These are phyloP conservation scores for Drosophila santomea DNA, from an alignment of 1,140 invertebrate species.

Conservation along the genomic window DNA sequence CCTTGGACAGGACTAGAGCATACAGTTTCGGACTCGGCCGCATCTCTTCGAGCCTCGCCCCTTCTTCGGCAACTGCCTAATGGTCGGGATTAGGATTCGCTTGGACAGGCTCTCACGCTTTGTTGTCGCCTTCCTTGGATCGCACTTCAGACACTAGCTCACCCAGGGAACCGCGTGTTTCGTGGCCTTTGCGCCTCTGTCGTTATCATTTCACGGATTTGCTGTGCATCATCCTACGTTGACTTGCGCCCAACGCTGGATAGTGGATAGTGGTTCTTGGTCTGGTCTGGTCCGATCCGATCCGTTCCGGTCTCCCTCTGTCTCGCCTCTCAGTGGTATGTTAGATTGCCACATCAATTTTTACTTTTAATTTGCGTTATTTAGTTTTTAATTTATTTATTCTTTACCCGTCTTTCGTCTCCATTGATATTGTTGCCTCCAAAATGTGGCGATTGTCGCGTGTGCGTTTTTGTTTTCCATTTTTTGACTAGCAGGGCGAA, in stretches of 20 bases:
- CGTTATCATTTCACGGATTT: conserved; percentile 54
- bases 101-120: conserved; percentile 36
- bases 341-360: conserved; percentile 51
- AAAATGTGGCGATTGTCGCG: conserved; percentile 28
- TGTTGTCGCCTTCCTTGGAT: conserved; percentile 39
- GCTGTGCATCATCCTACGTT: conserved; percentile 68
- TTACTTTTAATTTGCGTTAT: conserved; percentile 51
- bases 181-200: conserved; percentile 62
- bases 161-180: conserved; percentile 54
- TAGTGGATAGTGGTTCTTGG: conserved; percentile 63
- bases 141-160: conserved; percentile 37
- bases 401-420: conserved; percentile 38
- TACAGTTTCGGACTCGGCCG: conserved; percentile 57
- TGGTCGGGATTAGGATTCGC: conserved; percentile 62
- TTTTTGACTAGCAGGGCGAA: conserved; percentile 39
- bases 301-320: conserved; percentile 48
- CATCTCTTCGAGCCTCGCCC: conserved; percentile 53
- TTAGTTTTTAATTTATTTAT: conserved; percentile 41
- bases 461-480: conserved; percentile 39
- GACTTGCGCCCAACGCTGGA: conserved; percentile 68
- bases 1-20: conserved; percentile 64
- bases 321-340: conserved; percentile 67
- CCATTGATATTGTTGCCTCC: conserved; percentile 47
- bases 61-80: conserved; percentile 54
- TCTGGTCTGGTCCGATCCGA: conserved; percentile 27